Conservation (phyloP, 2,113 vertebrate species). For the Passer domesticus region DNA sequence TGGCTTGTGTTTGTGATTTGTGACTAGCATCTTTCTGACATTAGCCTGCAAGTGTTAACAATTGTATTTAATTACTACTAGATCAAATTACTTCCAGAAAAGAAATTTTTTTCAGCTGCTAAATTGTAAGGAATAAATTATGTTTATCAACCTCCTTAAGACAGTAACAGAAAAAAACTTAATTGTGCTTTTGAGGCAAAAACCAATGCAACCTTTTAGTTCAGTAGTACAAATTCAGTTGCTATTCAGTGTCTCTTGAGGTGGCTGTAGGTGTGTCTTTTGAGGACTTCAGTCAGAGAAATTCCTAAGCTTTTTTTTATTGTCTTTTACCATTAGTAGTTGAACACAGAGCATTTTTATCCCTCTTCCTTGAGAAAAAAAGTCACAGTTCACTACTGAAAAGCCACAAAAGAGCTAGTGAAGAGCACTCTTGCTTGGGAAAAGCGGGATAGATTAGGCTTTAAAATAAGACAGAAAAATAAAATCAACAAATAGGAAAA, state of each 20-base stretch:
- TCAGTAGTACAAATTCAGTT: neutral
- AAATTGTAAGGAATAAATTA: neutral
- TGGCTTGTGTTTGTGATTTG: neutral
- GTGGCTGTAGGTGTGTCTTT: neutral
- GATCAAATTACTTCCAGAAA: neutral
- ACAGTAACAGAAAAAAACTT: neutral
- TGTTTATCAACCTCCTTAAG: neutral
- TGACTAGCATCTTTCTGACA: neutral
- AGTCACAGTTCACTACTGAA: neutral
- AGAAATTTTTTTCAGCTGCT: neutral
- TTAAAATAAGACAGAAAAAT: neutral
- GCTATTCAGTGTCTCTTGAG: neutral
- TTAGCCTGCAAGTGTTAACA: neutral
- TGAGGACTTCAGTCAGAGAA: neutral
- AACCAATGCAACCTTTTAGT: neutral
- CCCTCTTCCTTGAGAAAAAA: neutral
- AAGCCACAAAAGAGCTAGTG: neutral
- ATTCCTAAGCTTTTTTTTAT: neutral
- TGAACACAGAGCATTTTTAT: neutral
- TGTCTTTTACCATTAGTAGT: neutral
- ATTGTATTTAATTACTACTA: neutral
- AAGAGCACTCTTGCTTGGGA: neutral
- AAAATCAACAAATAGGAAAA: neutral
- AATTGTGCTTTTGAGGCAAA: neutral
- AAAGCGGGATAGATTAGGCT: neutral